phyloP scores from a whole-genome alignment of 2,797 vertebrate species.

The Dromococcyx pavoninus region DNA sequence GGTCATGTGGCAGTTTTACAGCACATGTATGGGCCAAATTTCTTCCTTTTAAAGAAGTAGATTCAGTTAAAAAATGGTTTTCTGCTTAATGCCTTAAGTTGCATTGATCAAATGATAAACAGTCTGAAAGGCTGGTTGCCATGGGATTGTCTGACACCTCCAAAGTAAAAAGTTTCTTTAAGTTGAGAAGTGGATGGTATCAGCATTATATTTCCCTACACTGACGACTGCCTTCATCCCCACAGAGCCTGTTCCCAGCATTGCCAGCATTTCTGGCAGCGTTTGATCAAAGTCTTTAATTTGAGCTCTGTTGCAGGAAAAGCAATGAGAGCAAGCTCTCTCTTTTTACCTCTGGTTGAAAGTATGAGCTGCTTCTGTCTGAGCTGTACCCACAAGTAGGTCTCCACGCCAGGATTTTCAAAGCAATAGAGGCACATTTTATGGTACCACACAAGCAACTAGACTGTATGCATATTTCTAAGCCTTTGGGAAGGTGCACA shows the following conservation, averaged over 20 bases:
- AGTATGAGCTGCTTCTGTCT: not conserved
- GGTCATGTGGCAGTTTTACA: not conserved
- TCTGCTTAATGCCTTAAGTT: not conserved
- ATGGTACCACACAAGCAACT: not conserved
- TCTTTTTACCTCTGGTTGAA: not conserved
- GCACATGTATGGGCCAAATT: not conserved
- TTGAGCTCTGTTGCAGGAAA: not conserved
- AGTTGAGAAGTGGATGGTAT: not conserved
- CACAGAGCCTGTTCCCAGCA: not conserved
- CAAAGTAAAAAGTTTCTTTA: not conserved
- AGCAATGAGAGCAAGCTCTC: not conserved
- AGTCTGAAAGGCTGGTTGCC: not conserved
- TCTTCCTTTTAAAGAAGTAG: not conserved
- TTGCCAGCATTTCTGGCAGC: not conserved
- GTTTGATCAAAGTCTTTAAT: not conserved
- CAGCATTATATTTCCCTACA: not conserved
- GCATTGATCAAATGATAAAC: not conserved
- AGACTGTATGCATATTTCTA: not conserved
- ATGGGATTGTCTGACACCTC: not conserved
- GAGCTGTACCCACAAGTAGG: rapidly evolving
- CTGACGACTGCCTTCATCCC: not conserved
- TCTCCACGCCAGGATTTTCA: not conserved
- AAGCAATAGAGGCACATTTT: not conserved
- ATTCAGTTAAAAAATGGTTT: not conserved
- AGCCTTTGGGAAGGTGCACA: not conserved